Evolutionary conservation across 1,140 invertebrate species (phyloP), one percentile per base, ranked within the genome.

Genomic region (Leptinotarsa texana): DNA sequence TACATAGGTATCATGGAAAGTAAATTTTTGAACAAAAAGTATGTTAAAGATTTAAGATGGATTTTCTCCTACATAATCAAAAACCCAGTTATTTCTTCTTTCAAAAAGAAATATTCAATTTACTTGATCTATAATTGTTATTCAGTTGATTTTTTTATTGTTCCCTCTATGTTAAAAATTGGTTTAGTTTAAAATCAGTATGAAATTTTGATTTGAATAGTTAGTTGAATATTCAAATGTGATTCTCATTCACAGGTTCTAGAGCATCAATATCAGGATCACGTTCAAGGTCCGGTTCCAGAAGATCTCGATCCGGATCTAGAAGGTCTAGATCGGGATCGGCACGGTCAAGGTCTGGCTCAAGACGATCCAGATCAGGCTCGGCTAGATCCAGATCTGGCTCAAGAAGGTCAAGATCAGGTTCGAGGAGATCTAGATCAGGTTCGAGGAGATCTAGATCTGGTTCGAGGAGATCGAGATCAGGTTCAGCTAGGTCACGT

Each of bases 401-500:
- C 47, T 73, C 71, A 11, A 49, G n/a, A n/a, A 73, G 71, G 27
- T 73, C 71, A 13, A 73, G 71, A 48, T 74, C 73, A 33, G 73
- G 73, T 22, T 74, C 73, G 8, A 57, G 21, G 6, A 77, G 83
- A 3, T 85, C 85, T 0, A 76, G 83, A 33, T 86, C 87, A n/a
- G 81, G 84, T 6, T 86, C 85, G n/a, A 1, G 79, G 0, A 17
- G 33, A 33, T 69, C 47, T 4, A 71, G 76, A 63, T 79, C 79
- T n/a, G 73, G 73, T 22, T 74, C 73, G 8, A 57, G 21, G 6
- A 77, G 83, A 3, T 85, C 85, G 0, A 76, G 83, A 33, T 86
- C 87, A n/a, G 81, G 84, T 6, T 86, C 85, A 1, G 79, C 78
- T 8, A 81, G 83, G 24, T 88, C 87, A 1, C 76, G 85, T 4